Percentiles rank a stretch among this genome's conserved stretches.
These are phyloP conservation scores for Scomber colias DNA, from an alignment of 2,113 vertebrate genomes.

Conservation along the genomic window DNA sequence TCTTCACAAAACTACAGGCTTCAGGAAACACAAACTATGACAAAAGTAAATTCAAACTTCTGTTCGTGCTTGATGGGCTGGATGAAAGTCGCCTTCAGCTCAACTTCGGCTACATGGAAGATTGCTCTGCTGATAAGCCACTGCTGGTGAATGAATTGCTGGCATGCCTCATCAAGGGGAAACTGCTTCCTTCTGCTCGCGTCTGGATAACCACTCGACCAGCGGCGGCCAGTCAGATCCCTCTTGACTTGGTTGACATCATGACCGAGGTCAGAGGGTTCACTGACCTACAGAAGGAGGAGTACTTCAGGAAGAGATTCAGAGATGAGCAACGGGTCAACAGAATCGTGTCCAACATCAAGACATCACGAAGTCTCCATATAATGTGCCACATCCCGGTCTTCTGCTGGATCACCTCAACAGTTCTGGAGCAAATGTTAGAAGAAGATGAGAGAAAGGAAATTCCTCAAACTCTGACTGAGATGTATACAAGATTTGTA, in stretches of 20 bases:
- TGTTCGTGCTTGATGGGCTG: no score
- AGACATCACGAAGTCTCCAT: background rate
- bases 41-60: no score
- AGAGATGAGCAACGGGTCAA: background rate
- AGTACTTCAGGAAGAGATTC: slow-evolving; percentile 18
- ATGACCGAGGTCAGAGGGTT: slow-evolving; percentile 21
- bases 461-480: no score
- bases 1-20: no score
- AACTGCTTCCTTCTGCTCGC: no score
- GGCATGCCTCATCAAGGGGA: no score
- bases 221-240: no score
- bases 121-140: background rate
- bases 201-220: no score
- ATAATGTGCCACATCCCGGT: slow-evolving; percentile 36
- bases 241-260: background rate
- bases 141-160: background rate
- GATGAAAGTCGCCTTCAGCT: no score
- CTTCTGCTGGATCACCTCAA: no score
- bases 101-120: background rate
- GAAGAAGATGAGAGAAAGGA: background rate
- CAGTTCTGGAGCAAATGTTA: background rate
- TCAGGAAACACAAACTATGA: no score
- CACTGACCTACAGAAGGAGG: slow-evolving; percentile 8
- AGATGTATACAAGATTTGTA: no score
- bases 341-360: slow-evolving; percentile 22